These are phyloP conservation scores for Plutella xylostella DNA, from an alignment of 2,888 invertebrate species.

Conservation along the genomic window DNA sequence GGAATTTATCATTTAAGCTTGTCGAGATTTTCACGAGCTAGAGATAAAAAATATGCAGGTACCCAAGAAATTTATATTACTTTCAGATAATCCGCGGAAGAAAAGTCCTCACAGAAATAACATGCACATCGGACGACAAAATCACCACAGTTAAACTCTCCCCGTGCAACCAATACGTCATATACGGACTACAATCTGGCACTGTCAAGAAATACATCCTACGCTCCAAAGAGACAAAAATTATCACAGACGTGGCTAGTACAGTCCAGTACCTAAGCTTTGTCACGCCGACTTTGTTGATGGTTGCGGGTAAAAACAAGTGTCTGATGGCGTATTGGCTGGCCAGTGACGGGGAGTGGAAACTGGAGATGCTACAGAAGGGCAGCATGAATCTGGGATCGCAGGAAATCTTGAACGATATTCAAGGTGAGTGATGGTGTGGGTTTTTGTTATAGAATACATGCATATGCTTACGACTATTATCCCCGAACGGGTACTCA, in stretches of 20 bases:
- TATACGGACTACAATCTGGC: constrained; percentile 59
- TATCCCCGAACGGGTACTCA: too few relatives aligned
- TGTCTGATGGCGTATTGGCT: constrained; percentile 50
- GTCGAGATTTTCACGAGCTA: too few relatives aligned
- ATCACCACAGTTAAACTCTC: constrained; percentile 59
- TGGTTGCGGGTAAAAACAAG: constrained; percentile 50
- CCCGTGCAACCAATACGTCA: constrained; percentile 58
- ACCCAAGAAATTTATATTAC: too few relatives aligned
- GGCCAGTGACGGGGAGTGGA: constrained; percentile 32
- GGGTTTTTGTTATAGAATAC: too few relatives aligned
- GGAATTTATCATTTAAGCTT: too few relatives aligned
- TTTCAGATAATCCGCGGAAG: constrained; percentile 55
- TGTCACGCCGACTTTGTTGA: constrained; percentile 37
- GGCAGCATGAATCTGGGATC: constrained; percentile 52
- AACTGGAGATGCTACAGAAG: constrained; percentile 47
- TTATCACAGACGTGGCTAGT: constrained; percentile 51
- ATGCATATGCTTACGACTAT: too few relatives aligned
- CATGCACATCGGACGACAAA: constrained; percentile 44
- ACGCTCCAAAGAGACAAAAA: constrained; percentile 35
- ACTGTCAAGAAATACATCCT: constrained; percentile 50
- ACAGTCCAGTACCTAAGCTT: constrained; percentile 50
- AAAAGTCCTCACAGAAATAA: constrained; percentile 50
- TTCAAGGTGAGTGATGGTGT: constrained; percentile 44
- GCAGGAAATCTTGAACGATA: constrained; percentile 55
- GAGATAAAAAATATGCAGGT: too few relatives aligned